phyloP scores from a whole-genome alignment of 2,113 vertebrate species.

The Ctenomys sociabilis region DNA sequence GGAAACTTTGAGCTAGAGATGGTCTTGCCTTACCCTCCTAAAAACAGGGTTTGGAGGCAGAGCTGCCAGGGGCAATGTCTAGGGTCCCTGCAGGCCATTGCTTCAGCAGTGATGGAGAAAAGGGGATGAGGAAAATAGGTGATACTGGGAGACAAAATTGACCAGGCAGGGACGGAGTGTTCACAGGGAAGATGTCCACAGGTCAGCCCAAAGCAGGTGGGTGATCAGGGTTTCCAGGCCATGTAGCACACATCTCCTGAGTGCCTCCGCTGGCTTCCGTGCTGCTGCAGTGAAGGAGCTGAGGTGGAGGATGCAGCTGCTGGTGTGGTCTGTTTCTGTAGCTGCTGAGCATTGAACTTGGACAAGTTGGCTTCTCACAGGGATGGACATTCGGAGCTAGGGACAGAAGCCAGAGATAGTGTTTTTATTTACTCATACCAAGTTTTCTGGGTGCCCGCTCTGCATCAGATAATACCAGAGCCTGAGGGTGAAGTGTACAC shows the following conservation, averaged over 20 bases:
- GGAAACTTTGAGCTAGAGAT: neutral
- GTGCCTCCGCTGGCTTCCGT: neutral
- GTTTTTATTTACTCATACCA: neutral
- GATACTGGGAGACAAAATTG: accelerated
- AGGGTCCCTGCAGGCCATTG: neutral
- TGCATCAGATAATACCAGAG: neutral
- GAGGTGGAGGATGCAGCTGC: neutral
- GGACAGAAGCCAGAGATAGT: neutral
- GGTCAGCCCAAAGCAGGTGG: neutral
- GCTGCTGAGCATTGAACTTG: neutral
- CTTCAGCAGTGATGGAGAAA: neutral
- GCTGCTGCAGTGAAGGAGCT: neutral
- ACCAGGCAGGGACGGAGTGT: accelerated
- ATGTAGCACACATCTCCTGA: neutral
- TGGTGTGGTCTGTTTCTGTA: neutral
- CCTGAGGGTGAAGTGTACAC: neutral
- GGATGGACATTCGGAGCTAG: neutral
- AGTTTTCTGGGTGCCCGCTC: neutral
- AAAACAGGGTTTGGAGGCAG: neutral
- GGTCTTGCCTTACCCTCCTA: neutral
- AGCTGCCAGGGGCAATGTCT: too few species aligned
- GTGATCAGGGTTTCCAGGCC: neutral
- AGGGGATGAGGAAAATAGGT: accelerated
- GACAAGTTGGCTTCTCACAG: neutral
- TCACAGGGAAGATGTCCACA: neutral